A percentile compares a stretch with the other conserved stretches of the same genome.
phyloP scores from a whole-genome alignment of 2,113 vertebrate genomes.

The Myotis brandtii region DNA sequence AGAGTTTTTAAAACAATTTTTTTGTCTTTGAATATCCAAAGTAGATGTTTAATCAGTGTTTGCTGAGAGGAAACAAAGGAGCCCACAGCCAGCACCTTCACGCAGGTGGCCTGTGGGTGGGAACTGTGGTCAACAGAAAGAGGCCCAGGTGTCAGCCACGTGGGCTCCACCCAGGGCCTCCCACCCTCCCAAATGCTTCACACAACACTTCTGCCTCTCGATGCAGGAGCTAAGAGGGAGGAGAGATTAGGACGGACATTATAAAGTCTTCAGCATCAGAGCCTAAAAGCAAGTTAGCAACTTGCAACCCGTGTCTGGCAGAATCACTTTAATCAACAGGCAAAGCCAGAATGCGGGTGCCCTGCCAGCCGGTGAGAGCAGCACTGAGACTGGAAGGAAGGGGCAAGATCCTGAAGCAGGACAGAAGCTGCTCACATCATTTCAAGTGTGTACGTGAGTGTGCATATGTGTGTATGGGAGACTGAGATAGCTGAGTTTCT shows the following conservation, averaged over 20 bases:
- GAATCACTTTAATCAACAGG: not conserved
- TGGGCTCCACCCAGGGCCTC: not conserved
- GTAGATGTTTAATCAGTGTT: not conserved
- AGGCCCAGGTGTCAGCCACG: not conserved
- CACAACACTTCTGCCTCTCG: not conserved
- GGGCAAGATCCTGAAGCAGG: slow-evolving; percentile 6
- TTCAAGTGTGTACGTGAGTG: not conserved
- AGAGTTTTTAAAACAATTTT: not conserved
- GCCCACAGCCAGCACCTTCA: not conserved
- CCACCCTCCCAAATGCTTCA: not conserved
- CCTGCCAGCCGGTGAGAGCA: not conserved
- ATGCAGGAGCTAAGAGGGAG: not conserved
- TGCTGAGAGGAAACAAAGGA: slow-evolving; percentile 27
- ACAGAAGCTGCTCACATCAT: slow-evolving; percentile 1
- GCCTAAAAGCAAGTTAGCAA: slow-evolving; percentile 22
- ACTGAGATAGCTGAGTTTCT: not conserved
- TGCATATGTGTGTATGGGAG: not conserved
- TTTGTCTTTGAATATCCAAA: slow-evolving; percentile 2
- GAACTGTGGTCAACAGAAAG: not conserved
- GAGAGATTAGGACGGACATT: not conserved
- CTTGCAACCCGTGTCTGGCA: slow-evolving; percentile 9
- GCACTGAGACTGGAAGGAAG: not conserved
- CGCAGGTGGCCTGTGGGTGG: not conserved
- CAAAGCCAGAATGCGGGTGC: slow-evolving; percentile 30
- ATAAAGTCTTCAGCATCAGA: slow-evolving; percentile 13